phyloP scores from a whole-genome alignment of 2,797 vertebrate species.

The Rhinichthys osculus region DNA sequence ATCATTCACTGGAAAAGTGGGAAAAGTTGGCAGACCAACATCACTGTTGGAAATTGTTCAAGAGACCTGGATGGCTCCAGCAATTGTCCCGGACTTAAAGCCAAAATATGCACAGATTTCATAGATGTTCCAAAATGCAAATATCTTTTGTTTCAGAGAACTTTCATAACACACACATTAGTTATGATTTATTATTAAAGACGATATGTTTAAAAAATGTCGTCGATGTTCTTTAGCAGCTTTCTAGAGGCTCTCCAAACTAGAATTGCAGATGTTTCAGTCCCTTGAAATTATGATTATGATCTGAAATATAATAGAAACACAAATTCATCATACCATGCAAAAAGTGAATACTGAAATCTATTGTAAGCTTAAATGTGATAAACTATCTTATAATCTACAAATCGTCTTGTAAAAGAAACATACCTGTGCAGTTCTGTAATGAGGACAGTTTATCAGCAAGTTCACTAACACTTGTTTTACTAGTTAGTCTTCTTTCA shows the following conservation, averaged over 20 bases:
- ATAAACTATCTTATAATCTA: background rate
- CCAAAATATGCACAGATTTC: background rate
- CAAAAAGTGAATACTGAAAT: background rate
- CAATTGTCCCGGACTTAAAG: background rate
- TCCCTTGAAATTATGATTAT: background rate
- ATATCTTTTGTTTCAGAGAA: background rate
- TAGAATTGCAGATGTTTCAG: background rate
- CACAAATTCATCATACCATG: background rate
- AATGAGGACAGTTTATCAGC: background rate
- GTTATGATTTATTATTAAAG: background rate
- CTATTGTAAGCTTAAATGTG: background rate
- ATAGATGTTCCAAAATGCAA: background rate
- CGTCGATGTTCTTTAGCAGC: background rate
- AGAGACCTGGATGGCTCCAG: slow-evolving; percentile 4
- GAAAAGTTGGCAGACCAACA: background rate
- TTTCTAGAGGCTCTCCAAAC: background rate
- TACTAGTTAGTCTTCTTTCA: slow-evolving; percentile 11
- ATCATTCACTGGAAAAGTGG: background rate
- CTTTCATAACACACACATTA: background rate
- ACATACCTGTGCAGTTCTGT: slow-evolving; percentile 26
- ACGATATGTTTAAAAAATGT: background rate
- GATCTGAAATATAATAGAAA: slow-evolving; percentile 21
- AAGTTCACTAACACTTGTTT: slow-evolving; percentile 6
- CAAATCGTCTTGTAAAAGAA: background rate
- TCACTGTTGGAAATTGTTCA: slow-evolving; percentile 1